These are phyloP conservation scores for Holotrichia oblita DNA, from an alignment of 1,140 invertebrate genomes.

Conservation along the genomic window DNA sequence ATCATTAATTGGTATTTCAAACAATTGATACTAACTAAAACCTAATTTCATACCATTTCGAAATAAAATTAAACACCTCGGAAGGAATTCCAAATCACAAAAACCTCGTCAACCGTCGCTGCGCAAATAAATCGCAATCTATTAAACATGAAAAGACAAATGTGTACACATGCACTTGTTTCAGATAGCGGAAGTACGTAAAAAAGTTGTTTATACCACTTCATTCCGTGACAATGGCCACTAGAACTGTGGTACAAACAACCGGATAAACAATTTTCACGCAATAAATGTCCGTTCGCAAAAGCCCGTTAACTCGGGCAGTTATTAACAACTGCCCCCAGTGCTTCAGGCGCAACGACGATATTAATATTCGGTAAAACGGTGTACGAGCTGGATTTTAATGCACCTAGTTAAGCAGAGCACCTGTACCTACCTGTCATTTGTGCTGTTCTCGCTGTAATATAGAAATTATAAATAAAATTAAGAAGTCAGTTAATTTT, in stretches of 20 bases:
- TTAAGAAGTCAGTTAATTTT: background rate
- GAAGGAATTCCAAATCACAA: no score
- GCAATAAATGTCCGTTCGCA: background rate
- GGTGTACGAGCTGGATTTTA: no score
- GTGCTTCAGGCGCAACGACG: background rate
- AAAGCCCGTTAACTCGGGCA: background rate
- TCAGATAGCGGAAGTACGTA: background rate
- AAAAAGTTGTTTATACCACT: conserved; percentile 5
- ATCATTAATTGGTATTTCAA: no score
- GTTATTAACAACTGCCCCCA: background rate
- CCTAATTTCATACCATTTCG: no score
- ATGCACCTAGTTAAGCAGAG: no score
- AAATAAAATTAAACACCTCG: no score
- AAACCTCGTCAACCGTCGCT: no score
- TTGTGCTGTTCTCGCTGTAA: background rate
- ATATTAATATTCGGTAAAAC: background rate
- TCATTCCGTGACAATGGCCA: conserved; percentile 13
- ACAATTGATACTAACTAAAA: no score
- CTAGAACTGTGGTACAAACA: conserved; percentile 1
- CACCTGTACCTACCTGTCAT: no score
- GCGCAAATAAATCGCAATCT: no score
- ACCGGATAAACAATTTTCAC: conserved; percentile 3
- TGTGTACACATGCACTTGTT: no score
- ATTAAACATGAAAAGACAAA: no score
- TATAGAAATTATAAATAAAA: background rate